Evolutionary conservation across 2,797 vertebrate species (phyloP), one percentile per base, ranked within the genome.

Genomic region (Leptatherina wallacei): DNA sequence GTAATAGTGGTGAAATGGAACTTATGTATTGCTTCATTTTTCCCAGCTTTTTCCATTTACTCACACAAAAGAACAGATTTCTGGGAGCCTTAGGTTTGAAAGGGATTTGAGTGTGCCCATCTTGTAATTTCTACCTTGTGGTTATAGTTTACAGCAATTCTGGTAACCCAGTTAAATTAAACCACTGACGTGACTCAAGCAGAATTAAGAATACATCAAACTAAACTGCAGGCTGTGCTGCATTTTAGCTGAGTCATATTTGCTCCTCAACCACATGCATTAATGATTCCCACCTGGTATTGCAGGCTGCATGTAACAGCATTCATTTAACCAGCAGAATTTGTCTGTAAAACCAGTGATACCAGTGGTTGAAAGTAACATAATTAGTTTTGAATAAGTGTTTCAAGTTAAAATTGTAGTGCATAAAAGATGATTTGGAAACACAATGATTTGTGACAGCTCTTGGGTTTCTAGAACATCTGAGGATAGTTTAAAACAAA

Each of bases 161-260:
- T 85, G 88, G 87, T 79, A 85, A 83, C 56, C 81, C 76, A 78
- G 81, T 88, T 84, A 83, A 90, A 73, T 38, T 20, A 82, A 85
- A 88, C 90, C 82, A n/a, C 87, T 14, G 24, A 67, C 72, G 75
- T 91, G 86, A 91, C 77, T 91, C 89, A 91, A 75, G 76, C 80
- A 80, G 83, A 71, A 82, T 89, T 73, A 82, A 65, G 75, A 73
- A 72, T 30, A 71, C 76, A 74, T 83, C 75, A 72, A 88, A 84
- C 85, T 77, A 88, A 83, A 88, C 75, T 77, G 74, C 83, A 71
- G 63, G 35, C 74, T 65, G 64, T 22, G 60, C 38, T 73, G 65
- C 6, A 0, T 87, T 91, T 89, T 35, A 76, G 85, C 86, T 90
- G 89, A 93, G 78, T 89, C 91, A 89, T 54, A 47, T 69, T 61